Conservation (phyloP, 2,113 vertebrate genomes). For the Pogonocichla stellata region DNA sequence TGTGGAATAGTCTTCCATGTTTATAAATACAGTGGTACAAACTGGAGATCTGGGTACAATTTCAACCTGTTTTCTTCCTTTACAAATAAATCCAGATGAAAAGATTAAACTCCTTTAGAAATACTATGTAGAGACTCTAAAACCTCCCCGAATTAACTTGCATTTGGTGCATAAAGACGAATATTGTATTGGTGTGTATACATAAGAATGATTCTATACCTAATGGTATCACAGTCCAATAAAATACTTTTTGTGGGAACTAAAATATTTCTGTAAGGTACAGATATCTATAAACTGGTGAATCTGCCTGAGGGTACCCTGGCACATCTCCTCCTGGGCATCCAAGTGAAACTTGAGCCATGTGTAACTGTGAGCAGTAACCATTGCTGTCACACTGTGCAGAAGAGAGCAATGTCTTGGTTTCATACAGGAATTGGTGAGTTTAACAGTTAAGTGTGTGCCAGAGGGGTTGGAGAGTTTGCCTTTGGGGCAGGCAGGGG, state of each 20-base stretch:
- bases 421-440: background rate
- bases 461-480: background rate
- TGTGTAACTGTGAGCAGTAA: background rate
- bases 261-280: background rate
- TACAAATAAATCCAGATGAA: background rate
- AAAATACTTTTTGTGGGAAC: background rate
- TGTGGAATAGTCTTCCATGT: background rate
- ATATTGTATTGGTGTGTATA: background rate
- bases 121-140: background rate
- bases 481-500: background rate
- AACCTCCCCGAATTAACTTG: background rate
- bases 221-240: background rate
- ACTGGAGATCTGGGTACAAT: background rate
- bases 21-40: background rate
- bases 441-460: background rate
- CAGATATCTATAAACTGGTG: background rate
- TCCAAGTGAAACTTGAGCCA: too few species aligned
- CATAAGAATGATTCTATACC: constrained; percentile 14
- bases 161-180: background rate
- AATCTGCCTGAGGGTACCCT: background rate
- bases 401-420: fast-evolving
- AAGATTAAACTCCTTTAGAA: background rate
- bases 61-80: background rate
- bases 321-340: fast-evolving
- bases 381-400: background rate